Conservation (phyloP, 1,140 invertebrate species). For the Monomorium pharaonis region DNA sequence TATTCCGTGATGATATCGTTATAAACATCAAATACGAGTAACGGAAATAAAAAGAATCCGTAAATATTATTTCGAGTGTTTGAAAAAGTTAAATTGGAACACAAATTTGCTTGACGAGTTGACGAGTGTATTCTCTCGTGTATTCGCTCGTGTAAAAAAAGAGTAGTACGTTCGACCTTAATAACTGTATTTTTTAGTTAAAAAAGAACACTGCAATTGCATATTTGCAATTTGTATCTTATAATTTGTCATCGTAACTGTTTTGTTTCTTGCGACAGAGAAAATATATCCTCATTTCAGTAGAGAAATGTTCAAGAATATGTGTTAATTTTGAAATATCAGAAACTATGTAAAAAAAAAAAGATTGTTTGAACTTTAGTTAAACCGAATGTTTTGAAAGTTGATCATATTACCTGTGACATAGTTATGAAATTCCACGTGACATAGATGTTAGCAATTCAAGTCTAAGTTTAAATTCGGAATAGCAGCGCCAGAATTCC, state of each 20-base stretch:
- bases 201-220: background rate
- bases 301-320: background rate
- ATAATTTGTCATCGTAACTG: background rate
- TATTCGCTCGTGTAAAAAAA: background rate
- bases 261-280: background rate
- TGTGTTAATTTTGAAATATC: background rate
- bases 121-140: background rate
- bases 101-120: constrained; percentile 11
- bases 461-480: constrained; percentile 22
- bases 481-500: constrained; percentile 31
- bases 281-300: background rate
- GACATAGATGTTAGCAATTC: background rate
- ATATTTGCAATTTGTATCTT: background rate
- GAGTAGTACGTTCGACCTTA: background rate
- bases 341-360: background rate
- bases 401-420: background rate
- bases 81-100: background rate
- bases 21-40: background rate
- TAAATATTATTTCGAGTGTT: constrained; percentile 56
- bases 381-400: background rate
- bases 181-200: background rate
- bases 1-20: constrained; percentile 61
- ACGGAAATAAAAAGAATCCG: background rate
- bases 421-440: background rate
- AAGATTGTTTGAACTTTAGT: background rate